Evolutionary conservation across 2,888 invertebrate genomes (phyloP).

Genomic region (Coenonympha glycerion): DNA sequence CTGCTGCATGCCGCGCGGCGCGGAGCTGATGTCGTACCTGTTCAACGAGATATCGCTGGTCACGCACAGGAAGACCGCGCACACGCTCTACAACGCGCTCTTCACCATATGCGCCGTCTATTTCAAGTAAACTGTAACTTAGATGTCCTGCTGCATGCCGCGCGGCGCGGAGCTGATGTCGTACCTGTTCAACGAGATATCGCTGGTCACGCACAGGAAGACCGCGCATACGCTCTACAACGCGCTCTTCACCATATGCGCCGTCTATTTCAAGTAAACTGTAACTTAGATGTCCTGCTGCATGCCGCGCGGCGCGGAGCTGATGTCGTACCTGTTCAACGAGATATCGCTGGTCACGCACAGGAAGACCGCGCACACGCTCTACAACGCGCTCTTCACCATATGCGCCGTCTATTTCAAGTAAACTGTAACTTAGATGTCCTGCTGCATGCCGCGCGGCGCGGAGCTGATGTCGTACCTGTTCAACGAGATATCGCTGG

Average conservation of each 20-base stretch:
- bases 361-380: conserved; percentile 68
- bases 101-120: conserved; percentile 76
- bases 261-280: no score
- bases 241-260: conserved; percentile 67
- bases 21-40: conserved; percentile 78
- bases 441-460: conserved; percentile 70
- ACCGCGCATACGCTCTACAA: conserved; percentile 76
- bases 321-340: conserved; percentile 80
- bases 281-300: no score
- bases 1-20: conserved; percentile 73
- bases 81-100: conserved; percentile 74
- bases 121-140: conserved; percentile 71
- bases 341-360: conserved; percentile 77
- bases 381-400: conserved; percentile 74
- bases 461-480: conserved; percentile 79
- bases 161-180: conserved; percentile 79
- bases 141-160: no score
- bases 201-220: conserved; percentile 72
- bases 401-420: conserved; percentile 78
- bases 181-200: conserved; percentile 79
- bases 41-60: conserved; percentile 78
- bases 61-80: conserved; percentile 72
- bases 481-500: conserved; percentile 77
- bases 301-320: conserved; percentile 73
- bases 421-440: conserved; percentile 61